Evolutionary conservation across 2,113 vertebrate genomes (phyloP).

Genomic region (Sphyrna mokarran): DNA sequence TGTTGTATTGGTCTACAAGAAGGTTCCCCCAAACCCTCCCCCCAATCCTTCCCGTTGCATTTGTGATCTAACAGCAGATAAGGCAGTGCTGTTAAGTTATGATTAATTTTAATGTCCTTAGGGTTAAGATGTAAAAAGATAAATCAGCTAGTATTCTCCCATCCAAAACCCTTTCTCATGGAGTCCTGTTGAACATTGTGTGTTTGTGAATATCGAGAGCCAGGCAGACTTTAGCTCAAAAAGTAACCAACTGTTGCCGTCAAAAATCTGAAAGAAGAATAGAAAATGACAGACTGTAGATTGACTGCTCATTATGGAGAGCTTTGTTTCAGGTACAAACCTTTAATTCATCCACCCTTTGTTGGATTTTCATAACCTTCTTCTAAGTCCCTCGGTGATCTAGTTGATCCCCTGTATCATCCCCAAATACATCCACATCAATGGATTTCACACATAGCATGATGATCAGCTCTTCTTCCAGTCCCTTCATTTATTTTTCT

Average conservation of each 20-base stretch:
- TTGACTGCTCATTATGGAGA: neutral
- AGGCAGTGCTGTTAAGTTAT: neutral
- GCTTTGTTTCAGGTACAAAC: neutral
- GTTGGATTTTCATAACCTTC: neutral
- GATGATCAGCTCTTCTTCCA: neutral
- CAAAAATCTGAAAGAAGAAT: neutral
- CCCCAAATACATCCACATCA: neutral
- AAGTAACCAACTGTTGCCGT: neutral
- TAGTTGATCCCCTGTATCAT: neutral
- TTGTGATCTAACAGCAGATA: neutral
- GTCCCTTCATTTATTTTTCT: neutral
- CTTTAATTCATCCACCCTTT: neutral
- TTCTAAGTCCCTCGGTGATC: neutral
- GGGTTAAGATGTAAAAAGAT: neutral
- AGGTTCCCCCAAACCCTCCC: too few species aligned
- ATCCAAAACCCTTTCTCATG: neutral
- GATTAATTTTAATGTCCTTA: neutral
- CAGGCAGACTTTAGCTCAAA: neutral
- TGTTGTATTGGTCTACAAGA: neutral
- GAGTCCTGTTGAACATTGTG: neutral
- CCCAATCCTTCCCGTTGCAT: neutral
- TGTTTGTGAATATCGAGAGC: neutral
- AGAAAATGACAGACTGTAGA: neutral
- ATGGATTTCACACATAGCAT: neutral
- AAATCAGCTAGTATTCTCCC: neutral